Conservation (phyloP, 2,888 invertebrate species). For the Resseliella maxima region DNA sequence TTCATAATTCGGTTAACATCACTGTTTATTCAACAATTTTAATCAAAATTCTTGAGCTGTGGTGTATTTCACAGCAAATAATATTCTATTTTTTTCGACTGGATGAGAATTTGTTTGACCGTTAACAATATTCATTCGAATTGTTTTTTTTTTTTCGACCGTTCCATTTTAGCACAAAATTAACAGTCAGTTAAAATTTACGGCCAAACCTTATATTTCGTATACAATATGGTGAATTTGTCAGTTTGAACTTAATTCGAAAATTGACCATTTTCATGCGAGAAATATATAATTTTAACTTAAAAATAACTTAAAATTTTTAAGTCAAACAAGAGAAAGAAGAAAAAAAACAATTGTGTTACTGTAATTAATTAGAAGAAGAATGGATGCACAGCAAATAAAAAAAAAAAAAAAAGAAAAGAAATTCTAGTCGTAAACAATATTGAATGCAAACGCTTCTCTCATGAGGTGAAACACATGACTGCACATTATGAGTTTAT, state of each 20-base stretch:
- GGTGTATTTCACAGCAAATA: background rate
- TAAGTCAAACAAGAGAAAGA: no score
- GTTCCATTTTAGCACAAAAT: background rate
- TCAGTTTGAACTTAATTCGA: no score
- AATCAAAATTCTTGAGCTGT: no score
- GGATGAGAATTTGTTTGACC: background rate
- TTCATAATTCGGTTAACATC: background rate
- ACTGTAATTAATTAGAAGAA: background rate
- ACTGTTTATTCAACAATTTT: background rate
- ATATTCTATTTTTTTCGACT: background rate
- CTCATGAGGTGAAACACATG: background rate
- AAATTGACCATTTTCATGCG: background rate
- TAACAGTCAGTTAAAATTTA: background rate
- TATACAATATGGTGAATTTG: no score
- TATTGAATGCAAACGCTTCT: background rate
- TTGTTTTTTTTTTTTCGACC: background rate
- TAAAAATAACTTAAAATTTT: background rate
- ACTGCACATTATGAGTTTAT: slow-evolving; percentile 13
- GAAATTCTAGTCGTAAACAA: slow-evolving; percentile 54
- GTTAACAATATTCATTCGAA: no score
- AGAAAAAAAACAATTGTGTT: no score
- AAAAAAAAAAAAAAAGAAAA: no score
- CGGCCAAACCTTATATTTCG: background rate
- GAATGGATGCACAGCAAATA: background rate
- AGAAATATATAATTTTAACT: background rate